Evolutionary conservation across 2,888 invertebrate genomes (phyloP).

Genomic region (Pristionchus arcanus): DNA sequence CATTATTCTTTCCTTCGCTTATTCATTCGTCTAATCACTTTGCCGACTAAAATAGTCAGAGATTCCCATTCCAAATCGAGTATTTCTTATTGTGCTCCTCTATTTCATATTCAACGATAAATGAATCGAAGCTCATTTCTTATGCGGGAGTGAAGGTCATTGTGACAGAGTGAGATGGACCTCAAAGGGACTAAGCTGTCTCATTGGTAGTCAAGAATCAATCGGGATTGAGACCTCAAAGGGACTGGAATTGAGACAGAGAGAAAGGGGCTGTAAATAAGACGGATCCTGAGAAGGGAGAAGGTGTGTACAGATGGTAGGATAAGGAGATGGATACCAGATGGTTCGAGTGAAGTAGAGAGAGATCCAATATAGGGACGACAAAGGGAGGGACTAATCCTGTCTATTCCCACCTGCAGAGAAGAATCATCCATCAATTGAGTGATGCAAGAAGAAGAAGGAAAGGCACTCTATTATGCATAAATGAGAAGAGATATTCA

Average conservation of each 20-base stretch:
- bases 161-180: neutral
- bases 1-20: neutral
- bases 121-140: neutral
- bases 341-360: neutral
- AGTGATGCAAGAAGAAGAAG: slow-evolving; percentile 39
- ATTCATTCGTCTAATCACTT: slow-evolving; percentile 43
- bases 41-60: slow-evolving; percentile 39
- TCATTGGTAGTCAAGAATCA: slow-evolving; percentile 10
- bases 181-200: slow-evolving; percentile 2
- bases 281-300: neutral
- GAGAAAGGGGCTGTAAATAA: slow-evolving; percentile 38
- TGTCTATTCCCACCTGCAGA: slow-evolving; percentile 46
- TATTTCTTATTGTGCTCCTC: slow-evolving; percentile 32
- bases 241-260: slow-evolving; percentile 15
- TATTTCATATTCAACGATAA: slow-evolving; percentile 36
- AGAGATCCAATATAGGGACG: neutral
- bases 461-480: neutral
- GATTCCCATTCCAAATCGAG: slow-evolving; percentile 48
- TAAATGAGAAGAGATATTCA: slow-evolving; percentile 5
- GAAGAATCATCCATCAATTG: slow-evolving; percentile 35
- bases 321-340: slow-evolving; percentile 41
- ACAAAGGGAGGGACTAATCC: slow-evolving; percentile 44
- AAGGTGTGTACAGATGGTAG: slow-evolving; percentile 47
- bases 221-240: neutral
- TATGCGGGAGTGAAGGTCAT: slow-evolving; percentile 3